phyloP scores from a whole-genome alignment of 2,888 invertebrate species.

The Seladonia tumulorum region DNA sequence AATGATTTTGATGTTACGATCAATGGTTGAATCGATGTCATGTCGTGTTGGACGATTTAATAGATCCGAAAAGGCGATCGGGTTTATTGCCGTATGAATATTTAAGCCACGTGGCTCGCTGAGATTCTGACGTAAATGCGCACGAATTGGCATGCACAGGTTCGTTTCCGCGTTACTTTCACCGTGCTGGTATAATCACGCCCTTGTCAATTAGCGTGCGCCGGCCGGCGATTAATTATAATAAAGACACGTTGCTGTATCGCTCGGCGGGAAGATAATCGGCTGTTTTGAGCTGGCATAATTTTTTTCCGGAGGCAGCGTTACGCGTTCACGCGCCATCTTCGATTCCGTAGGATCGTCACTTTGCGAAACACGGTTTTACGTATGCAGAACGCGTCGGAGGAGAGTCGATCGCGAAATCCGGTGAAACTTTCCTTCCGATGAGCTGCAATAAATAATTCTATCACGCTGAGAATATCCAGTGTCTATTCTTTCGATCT shows the following conservation, averaged over 20 bases:
- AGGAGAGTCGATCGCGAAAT: background rate
- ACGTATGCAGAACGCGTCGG: background rate
- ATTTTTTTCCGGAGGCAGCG: constrained; percentile 41
- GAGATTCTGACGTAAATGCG: constrained; percentile 27
- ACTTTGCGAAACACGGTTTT: background rate
- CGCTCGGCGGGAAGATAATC: constrained; percentile 73
- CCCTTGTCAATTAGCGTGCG: constrained; percentile 72
- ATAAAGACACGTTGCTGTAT: constrained; percentile 69
- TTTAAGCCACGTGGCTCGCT: constrained; percentile 42
- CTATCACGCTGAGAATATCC: too few species aligned
- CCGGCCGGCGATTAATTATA: constrained; percentile 74
- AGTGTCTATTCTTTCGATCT: too few species aligned
- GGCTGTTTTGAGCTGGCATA: constrained; percentile 59
- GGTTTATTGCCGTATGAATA: background rate
- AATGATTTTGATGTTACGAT: background rate
- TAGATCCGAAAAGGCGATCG: background rate
- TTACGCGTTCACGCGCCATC: background rate
- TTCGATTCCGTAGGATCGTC: background rate
- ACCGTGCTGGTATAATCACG: constrained; percentile 59
- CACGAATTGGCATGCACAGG: constrained; percentile 48
- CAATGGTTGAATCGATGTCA: background rate
- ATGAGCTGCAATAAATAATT: background rate
- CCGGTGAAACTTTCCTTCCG: background rate
- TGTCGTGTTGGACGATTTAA: background rate
- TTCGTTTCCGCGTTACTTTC: constrained; percentile 65